Evolutionary conservation across 1,140 invertebrate genomes (phyloP), one percentile per base, ranked within the genome.

Genomic region (Ceratosolen fusciceps): DNA sequence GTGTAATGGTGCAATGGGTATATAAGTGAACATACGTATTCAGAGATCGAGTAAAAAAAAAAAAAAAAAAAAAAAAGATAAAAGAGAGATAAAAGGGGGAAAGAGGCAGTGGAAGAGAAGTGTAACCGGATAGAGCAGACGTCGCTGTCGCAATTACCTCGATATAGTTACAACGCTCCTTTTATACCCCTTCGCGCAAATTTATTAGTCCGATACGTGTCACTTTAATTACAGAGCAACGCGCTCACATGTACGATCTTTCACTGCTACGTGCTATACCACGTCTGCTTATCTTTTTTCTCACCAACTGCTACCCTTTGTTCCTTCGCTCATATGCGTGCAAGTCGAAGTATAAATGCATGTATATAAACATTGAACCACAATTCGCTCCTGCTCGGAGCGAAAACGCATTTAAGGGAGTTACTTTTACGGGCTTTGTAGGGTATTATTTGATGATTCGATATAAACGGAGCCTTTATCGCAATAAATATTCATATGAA

Each of bases 131-230:
- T 75, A 74, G 71, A 26, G 83, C 83, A 87, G 86, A 87, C 85
- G 87, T 87, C 86, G 88, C 87, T 87, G 86, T 84, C 85, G 86
- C 87, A 89, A 89, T 89, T 89, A 87, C 83, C 87, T 85, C 83
- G 87, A 89, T 89, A 87, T 86, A 88, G 87, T 88, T 89, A 87
- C 87, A 87, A 88, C 87, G 85, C 86, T 87, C 85, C 85, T 86
- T 89, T 89, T 86, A 84, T 86, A 84, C 84, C 80, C 77, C 71
- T 54, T 81, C 81, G 81, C 83, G 83, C 83, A 83, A 89, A 88
- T 88, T 89, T 89, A 88, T 89, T 88, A 87, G 83, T 83, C 83
- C 82, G 85, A 86, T 89, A 87, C 86, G 84, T 84, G 88, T 88
- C 88, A 88, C 83, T 88, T 88, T 87, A 88, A 87, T 87, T 88